Percentiles rank a stretch among this genome's conserved stretches.
phyloP scores from a whole-genome alignment of 2,113 vertebrate genomes.

The Arothron firmamentum region DNA sequence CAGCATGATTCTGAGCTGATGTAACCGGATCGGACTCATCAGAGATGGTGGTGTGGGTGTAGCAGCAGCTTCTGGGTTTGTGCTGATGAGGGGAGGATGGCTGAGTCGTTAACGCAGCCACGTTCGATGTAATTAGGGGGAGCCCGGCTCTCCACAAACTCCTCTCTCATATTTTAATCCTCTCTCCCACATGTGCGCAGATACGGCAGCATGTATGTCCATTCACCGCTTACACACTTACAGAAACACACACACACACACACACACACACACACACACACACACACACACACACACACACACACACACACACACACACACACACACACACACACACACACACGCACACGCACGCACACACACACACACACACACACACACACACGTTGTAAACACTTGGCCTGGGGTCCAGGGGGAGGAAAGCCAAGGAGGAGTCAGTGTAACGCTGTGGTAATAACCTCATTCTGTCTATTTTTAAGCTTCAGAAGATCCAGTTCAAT shows the following conservation, averaged over 20 bases:
- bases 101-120: no score
- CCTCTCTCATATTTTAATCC: conserved; percentile 16
- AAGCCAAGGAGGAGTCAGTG: conserved; percentile 53
- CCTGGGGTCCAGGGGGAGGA: conserved; percentile 33
- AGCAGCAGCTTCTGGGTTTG: no score
- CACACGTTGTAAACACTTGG: conserved; percentile 61
- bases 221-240: no score
- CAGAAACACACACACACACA: conserved; percentile 30
- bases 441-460: conserved; percentile 45
- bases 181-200: no score
- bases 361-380: conserved; percentile 41
- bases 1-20: no score
- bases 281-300: conserved; percentile 43
- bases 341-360: conserved; percentile 37
- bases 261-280: conserved; percentile 46
- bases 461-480: conserved; percentile 56
- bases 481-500: conserved; percentile 14
- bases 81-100: no score
- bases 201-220: conserved; percentile 22
- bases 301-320: neutral
- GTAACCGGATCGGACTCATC: no score
- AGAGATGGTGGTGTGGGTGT: no score
- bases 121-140: conserved; percentile 16
- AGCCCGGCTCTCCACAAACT: conserved; percentile 56
- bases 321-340: conserved; percentile 50